A percentile compares a stretch with the other conserved stretches of the same genome.
Evolutionary conservation across 2,113 vertebrate species (phyloP).

Genomic region (Neoarius graeffei): DNA sequence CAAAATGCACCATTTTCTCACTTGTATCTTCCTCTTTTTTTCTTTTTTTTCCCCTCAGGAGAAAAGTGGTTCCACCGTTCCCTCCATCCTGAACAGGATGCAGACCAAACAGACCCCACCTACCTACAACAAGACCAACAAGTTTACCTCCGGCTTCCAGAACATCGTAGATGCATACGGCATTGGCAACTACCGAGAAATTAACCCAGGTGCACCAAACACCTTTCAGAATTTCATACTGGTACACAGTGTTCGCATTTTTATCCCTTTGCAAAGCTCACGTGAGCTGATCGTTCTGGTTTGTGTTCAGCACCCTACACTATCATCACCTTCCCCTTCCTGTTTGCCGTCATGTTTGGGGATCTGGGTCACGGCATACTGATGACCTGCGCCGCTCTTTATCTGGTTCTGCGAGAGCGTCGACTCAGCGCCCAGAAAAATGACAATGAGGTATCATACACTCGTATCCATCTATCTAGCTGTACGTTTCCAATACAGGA

Average conservation of each 20-base stretch:
- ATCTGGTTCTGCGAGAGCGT: constrained; percentile 92
- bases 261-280: neutral
- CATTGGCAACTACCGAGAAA: constrained; percentile 93
- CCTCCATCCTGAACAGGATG: constrained; percentile 97
- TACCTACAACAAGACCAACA: constrained; percentile 97
- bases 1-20: neutral
- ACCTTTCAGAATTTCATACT: neutral
- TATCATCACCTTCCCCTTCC: constrained; percentile 97
- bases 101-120: constrained; percentile 95
- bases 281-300: constrained; percentile 2
- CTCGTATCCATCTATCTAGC: neutral
- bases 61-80: constrained; percentile 94
- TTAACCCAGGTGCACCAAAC: constrained; percentile 88
- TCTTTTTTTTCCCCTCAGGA: constrained; percentile 75
- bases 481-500: neutral
- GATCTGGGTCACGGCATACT: constrained; percentile 92
- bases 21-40: neutral
- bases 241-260: neutral
- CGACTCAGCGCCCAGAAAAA: constrained; percentile 91
- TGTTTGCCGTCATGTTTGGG: constrained; percentile 99
- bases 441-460: constrained; percentile 86
- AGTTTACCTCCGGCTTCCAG: constrained; percentile 95
- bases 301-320: constrained; percentile 87
- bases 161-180: constrained; percentile 97
- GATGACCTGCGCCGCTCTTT: constrained; percentile 90